Conservation (phyloP, 1,140 invertebrate genomes). For the Philopotamus ludificatus region DNA sequence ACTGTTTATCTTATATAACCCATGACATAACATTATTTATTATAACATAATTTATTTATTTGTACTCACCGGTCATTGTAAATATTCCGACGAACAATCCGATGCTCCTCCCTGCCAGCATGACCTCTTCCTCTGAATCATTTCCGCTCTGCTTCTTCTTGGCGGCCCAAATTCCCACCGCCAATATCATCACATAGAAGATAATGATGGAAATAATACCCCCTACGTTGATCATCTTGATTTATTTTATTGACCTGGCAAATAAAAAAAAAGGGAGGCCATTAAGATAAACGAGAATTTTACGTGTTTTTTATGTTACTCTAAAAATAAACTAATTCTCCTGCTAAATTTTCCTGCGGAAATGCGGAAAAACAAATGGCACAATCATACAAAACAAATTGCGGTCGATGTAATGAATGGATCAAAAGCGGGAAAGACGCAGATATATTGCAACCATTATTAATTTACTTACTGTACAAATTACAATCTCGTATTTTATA, state of each 20-base stretch:
- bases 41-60: neutral
- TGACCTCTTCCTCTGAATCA: slow-evolving; percentile 92
- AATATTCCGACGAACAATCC: slow-evolving; percentile 96
- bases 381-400: too few species aligned
- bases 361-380: too few species aligned
- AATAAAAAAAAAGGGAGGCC: slow-evolving; percentile 5
- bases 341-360: too few species aligned
- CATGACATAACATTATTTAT: neutral
- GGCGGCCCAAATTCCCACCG: slow-evolving; percentile 93
- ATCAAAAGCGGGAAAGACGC: neutral
- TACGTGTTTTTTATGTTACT: too few species aligned
- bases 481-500: too few species aligned
- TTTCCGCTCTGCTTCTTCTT: slow-evolving; percentile 84
- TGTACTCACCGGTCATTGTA: slow-evolving; percentile 88
- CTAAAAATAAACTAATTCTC: neutral
- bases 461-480: too few species aligned
- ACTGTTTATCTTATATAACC: too few species aligned
- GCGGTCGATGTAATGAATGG: neutral
- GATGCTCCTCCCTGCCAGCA: slow-evolving; percentile 94
- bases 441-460: too few species aligned
- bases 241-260: slow-evolving; percentile 32
- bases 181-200: slow-evolving; percentile 91
- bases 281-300: too few species aligned
- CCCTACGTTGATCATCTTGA: slow-evolving; percentile 84
- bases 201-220: slow-evolving; percentile 90